Base-by-base conservation (phyloP, 2,888 invertebrate genomes). In the Plutella xylostella region DNA sequence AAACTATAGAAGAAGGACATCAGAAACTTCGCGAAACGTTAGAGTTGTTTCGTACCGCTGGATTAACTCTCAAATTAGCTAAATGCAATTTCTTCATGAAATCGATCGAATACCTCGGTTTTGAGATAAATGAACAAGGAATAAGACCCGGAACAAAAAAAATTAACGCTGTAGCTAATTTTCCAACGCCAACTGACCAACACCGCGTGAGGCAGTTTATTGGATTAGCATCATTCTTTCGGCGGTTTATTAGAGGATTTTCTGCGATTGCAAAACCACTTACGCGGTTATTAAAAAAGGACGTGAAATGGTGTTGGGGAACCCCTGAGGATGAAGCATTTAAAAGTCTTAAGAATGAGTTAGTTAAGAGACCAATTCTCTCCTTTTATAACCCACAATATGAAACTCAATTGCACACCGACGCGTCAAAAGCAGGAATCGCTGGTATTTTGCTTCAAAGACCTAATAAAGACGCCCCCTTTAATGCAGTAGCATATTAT, bases 141-240 rank as follows among this genome's bases (percentile, higher is more conserved):
- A 28, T 40, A 11, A 22, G 15, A 15, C 41, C 28, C 1, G 41
- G 41, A 1, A n/a, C 15, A 2, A n/a, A 17, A 12, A 41, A 41
- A 15, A 41, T 25, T 17, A 14, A 28, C 2, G 41, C 41, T 2
- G 41, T 41, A 4, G 12, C 44, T 1, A 37, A 49, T 15, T 57
- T 61, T 30, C 53, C 55, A 3, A 22, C 15, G 0, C 61, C 58
- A 0, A 34, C 0, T 9, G 54, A 58, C 33, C 40, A 49, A 0
- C 55, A 60, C 25, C 52, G 59, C 3, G 38, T 63, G 4, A 40
- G 60, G 20, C 54, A 49, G 17, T 64, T 62, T 31, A 19, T 64
- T 1, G 61, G 63, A 0, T 47, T 65, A 1, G 45, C 61, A 0
- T 50, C 55, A 12, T 65, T 52, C 34, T 65, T 65, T 21, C 44